A percentile compares a stretch with the other conserved stretches of the same genome.
These are phyloP conservation scores for Xiphorhynchus elegans DNA, from an alignment of 2,113 vertebrate species.

Conservation along the genomic window DNA sequence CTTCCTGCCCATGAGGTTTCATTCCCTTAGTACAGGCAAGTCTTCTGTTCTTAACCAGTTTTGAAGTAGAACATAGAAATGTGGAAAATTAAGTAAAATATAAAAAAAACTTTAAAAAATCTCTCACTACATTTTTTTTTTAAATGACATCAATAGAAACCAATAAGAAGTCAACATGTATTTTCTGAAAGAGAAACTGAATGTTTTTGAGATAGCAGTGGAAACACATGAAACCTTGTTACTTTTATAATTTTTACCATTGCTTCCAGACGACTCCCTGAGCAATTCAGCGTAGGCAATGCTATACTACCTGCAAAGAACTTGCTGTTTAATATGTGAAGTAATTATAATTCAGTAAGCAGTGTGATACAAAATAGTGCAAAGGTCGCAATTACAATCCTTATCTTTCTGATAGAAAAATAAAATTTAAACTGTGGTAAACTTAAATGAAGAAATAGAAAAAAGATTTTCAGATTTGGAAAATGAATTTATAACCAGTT, in stretches of 20 bases:
- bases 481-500: background rate
- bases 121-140: background rate
- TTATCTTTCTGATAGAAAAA: background rate
- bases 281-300: background rate
- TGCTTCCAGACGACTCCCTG: background rate
- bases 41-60: background rate
- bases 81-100: background rate
- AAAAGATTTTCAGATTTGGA: background rate
- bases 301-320: background rate
- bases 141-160: background rate
- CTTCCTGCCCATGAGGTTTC: background rate
- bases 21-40: background rate
- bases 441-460: background rate
- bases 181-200: background rate
- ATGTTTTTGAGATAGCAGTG: background rate
- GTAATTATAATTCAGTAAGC: background rate
- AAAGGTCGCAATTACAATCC: background rate
- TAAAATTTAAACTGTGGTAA: background rate
- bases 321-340: background rate
- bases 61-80: background rate
- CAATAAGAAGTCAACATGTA: background rate
- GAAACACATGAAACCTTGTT: background rate
- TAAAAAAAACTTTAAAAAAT: background rate
- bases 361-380: background rate
- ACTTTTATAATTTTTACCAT: background rate